Evolutionary conservation across 2,113 vertebrate genomes (phyloP).

Genomic region (Fregata magnificens): DNA sequence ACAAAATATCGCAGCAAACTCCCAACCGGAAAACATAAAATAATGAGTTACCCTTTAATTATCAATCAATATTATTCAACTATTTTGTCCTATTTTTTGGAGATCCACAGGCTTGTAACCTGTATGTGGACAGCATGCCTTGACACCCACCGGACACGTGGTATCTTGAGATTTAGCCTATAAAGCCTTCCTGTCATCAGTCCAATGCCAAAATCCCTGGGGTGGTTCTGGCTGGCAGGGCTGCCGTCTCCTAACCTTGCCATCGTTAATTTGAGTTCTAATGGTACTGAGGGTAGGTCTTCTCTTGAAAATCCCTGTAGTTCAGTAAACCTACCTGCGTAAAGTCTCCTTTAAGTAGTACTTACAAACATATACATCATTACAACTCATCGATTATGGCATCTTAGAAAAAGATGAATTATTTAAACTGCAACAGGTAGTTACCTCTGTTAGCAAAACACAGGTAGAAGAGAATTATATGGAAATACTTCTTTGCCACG

Average conservation of each 20-base stretch:
- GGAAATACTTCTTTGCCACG: neutral
- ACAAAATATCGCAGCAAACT: neutral
- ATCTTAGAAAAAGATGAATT: neutral
- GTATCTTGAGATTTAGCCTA: neutral
- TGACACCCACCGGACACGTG: rapidly evolving
- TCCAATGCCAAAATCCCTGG: neutral
- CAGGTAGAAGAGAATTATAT: neutral
- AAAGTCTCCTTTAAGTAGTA: neutral
- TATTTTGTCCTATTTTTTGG: neutral
- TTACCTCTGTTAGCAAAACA: neutral
- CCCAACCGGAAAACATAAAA: neutral
- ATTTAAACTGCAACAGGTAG: neutral
- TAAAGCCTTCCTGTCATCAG: neutral
- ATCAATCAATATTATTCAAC: neutral
- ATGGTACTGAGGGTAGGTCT: neutral
- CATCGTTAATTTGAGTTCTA: neutral
- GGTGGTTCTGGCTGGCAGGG: neutral
- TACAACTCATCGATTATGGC: neutral
- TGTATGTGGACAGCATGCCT: neutral
- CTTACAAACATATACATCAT: neutral
- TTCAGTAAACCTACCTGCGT: neutral
- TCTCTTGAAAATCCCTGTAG: neutral
- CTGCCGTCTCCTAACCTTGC: neutral
- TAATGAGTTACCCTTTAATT: neutral
- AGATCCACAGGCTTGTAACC: neutral